Evolutionary conservation across 35 echinoderm and acorn worm genomes (phyloP), one percentile per base, ranked within the genome.

Genomic region (Lytechinus variegatus): DNA sequence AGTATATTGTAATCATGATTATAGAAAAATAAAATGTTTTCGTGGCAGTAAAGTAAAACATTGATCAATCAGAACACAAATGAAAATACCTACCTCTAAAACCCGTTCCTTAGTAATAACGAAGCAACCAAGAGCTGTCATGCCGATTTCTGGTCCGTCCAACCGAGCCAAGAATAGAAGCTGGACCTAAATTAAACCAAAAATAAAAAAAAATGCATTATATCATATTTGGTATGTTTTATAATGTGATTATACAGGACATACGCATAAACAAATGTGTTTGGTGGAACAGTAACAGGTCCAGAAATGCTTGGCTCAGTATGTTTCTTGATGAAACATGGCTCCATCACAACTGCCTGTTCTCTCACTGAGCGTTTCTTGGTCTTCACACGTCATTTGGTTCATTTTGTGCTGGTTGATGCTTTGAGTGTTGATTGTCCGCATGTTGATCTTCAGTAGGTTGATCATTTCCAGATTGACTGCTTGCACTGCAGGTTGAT

Each of bases 241-340:
- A 44, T 44, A 44, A 44, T 44, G 33, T 44, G 33, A 44, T 44
- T 0, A 44, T 44, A 44, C 2, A 44, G 33, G 33, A 44, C 33
- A 44, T 44, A 44, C 33, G 33, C 33, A 44, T 44, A 44, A 44
- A 44, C 33, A 44, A 44, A 44, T 44, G 33, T 44, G 16, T 87
- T 8, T 95, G 14, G 92, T 24, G 92, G 95, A n/a, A 94, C 90
- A 61, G 28, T 21, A 60, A 66, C 86, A 54, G 55, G 66, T n/a
- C 79, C 79, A 87, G n/a, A 94, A 87, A 94, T 54, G 96, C 86
- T 96, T 8, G 96, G 92, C 89, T 96, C 96, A 87, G 28, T 86
- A 96, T 96, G 95, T 94, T 89, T 96, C 94, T 96, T 96, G 92
- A 94, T 86, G 88, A 54, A 96, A 55, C 96, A 96, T 94, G 72